These are phyloP conservation scores for Eurois occulta DNA, from an alignment of 2,888 invertebrate species.

Conservation along the genomic window DNA sequence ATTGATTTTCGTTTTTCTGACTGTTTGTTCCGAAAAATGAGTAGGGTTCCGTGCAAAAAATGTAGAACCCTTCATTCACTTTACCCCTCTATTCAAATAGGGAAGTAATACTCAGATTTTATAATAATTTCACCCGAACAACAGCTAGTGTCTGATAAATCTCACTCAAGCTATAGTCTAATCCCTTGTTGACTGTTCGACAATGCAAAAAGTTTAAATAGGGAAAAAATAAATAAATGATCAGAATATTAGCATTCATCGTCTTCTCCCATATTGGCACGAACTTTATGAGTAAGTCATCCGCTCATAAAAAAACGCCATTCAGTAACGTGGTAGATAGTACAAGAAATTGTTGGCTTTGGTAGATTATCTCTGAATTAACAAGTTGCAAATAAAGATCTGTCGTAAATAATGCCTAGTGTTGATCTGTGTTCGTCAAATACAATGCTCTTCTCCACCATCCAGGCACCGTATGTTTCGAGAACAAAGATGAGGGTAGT, in stretches of 20 bases:
- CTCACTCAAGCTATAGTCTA: too few relatives aligned
- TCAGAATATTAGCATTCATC: background rate
- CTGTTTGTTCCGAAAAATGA: too few relatives aligned
- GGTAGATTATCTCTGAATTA: background rate
- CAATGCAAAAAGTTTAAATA: background rate
- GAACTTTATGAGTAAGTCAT: background rate
- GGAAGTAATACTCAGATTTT: too few relatives aligned
- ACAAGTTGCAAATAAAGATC: background rate
- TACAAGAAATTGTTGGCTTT: background rate
- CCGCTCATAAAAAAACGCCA: background rate
- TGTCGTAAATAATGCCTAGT: background rate
- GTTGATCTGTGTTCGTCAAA: background rate
- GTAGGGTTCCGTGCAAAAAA: too few relatives aligned
- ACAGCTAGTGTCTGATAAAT: too few relatives aligned
- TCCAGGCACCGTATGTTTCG: constrained; percentile 95
- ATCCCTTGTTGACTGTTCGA: background rate
- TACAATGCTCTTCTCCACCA: background rate
- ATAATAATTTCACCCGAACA: too few relatives aligned
- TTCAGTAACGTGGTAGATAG: background rate
- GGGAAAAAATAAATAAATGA: background rate
- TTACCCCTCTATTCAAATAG: too few relatives aligned
- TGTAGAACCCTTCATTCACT: too few relatives aligned
- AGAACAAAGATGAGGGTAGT: constrained; percentile 91
- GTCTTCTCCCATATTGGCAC: background rate
- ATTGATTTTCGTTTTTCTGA: too few relatives aligned